Conservation (phyloP, 2,113 vertebrate species). For the Ophthalmolycus amberensis region DNA sequence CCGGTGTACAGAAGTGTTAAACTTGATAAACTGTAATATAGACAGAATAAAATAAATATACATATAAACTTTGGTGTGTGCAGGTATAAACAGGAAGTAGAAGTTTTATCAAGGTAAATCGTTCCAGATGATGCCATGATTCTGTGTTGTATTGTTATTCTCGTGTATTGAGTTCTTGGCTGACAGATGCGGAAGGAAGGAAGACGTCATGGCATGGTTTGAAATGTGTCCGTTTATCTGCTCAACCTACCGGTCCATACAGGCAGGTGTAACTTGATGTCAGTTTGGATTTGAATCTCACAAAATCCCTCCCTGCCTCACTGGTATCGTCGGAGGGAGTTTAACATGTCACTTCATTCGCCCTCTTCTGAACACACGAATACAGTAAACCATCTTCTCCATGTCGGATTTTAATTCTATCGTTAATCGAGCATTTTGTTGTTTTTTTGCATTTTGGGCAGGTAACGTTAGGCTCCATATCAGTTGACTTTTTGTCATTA, state of each 20-base stretch:
- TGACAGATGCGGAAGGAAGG: constrained; percentile 25
- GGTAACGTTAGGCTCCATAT: neutral
- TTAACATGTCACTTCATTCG: too few species aligned
- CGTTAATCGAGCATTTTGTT: neutral
- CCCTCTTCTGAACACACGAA: too few species aligned
- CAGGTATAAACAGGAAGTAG: neutral
- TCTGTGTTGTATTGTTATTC: neutral
- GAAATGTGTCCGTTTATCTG: constrained; percentile 41
- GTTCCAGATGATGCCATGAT: neutral
- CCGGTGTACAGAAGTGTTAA: neutral
- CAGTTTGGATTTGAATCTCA: constrained; percentile 69
- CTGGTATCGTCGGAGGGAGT: too few species aligned
- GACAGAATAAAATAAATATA: neutral
- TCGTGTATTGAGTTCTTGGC: neutral
- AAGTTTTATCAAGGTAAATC: neutral
- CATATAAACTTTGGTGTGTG: neutral
- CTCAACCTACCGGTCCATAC: constrained; percentile 8
- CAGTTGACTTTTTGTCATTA: constrained; percentile 7
- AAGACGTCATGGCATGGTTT: constrained; percentile 21
- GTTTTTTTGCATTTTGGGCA: neutral
- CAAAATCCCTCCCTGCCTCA: constrained; percentile 26
- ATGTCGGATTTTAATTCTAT: neutral
- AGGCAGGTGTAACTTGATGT: constrained; percentile 60
- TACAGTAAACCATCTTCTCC: neutral
- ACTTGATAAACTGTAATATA: neutral